Base-by-base conservation (phyloP, 53 echinoderm and acorn worm species). In the Stichopus horrens region DNA sequence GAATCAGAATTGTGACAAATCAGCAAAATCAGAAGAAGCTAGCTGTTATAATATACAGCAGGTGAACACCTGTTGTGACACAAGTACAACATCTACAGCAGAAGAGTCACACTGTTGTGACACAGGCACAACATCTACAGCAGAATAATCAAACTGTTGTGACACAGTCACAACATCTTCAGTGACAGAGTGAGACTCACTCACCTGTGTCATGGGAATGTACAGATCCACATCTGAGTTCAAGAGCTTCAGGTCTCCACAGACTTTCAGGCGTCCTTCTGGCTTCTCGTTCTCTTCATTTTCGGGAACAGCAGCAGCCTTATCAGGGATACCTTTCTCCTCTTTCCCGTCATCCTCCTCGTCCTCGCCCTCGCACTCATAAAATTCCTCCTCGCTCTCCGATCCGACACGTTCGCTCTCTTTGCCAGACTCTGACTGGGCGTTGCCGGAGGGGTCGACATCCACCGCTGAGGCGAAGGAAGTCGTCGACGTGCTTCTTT, bases 161-260 rank as follows among this genome's bases (percentile, higher is more conserved):
- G 37, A 37, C 37, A 2, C 37, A 37, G 2, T 1, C 37, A 37
- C 37, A 37, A 37, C 2, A 37, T 37, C 37, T 37, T 21, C 23
- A 19, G 7, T 16, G 53, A 8, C 52, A 76, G 10, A 22, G 37
- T 76, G 77, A 60, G 23, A 20, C 76, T 52, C 75, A 97, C 76
- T 21, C 75, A 97, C 98, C 94, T 97, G 98, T 18, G 95, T 97
- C 60, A 97, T 80, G 9, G 98, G 98, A 86, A 97, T 97, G 86
- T 95, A 97, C 65, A 97, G 78, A 18, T 76, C 81, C 52, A 94
- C 98, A 88, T 95, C 92, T 59, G 73, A 89, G 76, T 93, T 90
- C 76, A 93, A 76, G 10, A 97, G 84, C 58, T 88, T 90, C 88
- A 97, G 89, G 13, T 97, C 95, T 53, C 93, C 95, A 86, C 93